Conservation (phyloP, 2,888 invertebrate genomes). For the Drosophila putrida region DNA sequence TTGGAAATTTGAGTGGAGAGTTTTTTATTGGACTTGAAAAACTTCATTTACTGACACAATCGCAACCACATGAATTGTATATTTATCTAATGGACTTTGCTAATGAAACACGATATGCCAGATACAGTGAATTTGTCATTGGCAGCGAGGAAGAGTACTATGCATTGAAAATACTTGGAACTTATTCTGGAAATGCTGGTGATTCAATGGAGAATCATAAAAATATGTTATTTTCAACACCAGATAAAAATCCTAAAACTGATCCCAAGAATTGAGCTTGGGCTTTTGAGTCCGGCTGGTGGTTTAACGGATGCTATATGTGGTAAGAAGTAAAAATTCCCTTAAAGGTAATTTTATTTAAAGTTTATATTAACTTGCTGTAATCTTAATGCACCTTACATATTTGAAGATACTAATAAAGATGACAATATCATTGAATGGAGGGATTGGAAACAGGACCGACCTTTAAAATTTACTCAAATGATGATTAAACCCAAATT, state of each 20-base stretch:
- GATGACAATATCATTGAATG: too few relatives aligned
- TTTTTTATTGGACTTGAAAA: constrained; percentile 90
- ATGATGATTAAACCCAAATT: too few relatives aligned
- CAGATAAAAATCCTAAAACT: constrained; percentile 86
- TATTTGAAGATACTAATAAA: too few relatives aligned
- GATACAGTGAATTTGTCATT: constrained; percentile 88
- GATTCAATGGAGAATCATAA: constrained; percentile 89
- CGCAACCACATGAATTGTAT: constrained; percentile 86
- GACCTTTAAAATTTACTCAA: too few relatives aligned
- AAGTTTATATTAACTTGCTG: too few relatives aligned
- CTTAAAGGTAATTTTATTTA: too few relatives aligned
- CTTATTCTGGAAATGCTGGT: constrained; percentile 88
- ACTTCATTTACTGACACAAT: constrained; percentile 85
- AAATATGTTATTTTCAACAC: constrained; percentile 89
- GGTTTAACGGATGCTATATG: too few relatives aligned
- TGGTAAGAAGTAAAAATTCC: too few relatives aligned
- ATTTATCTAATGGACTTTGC: constrained; percentile 88
- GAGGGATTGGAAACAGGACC: too few relatives aligned
- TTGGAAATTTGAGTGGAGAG: constrained; percentile 89
- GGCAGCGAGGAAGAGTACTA: constrained; percentile 88
- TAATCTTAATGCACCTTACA: too few relatives aligned
- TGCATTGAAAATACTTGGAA: constrained; percentile 88
- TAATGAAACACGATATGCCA: constrained; percentile 87
- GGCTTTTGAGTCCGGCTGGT: too few relatives aligned
- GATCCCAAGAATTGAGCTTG: too few relatives aligned